A percentile compares a stretch with the other conserved stretches of the same genome.
Conservation (phyloP, 2,888 invertebrate genomes). For the Muscina levida region DNA sequence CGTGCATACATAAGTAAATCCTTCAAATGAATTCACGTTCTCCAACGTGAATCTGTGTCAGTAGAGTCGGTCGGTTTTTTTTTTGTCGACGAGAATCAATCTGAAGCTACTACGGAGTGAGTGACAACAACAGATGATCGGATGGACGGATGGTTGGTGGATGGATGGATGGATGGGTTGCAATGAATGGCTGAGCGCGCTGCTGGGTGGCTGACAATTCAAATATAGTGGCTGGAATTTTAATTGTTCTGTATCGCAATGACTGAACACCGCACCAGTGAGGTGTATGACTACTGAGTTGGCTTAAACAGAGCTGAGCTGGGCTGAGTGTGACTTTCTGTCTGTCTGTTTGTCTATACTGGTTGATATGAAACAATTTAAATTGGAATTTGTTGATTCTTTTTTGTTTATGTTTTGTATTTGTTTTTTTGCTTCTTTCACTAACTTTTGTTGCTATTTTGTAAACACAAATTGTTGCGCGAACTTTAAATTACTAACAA, state of each 20-base stretch:
- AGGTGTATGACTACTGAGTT: too few species aligned
- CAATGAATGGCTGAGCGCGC: background rate
- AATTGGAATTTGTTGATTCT: constrained; percentile 9
- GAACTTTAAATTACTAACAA: constrained; percentile 3
- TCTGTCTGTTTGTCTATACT: too few species aligned
- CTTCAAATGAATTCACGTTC: constrained; percentile 11
- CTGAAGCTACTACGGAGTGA: too few species aligned
- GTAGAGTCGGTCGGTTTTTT: background rate
- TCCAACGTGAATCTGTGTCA: constrained; percentile 18
- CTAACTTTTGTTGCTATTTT: constrained; percentile 3
- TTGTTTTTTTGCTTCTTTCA: background rate
- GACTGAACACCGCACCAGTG: background rate
- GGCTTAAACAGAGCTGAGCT: too few species aligned
- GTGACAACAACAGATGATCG: background rate
- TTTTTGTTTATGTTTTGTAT: constrained; percentile 11
- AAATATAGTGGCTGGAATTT: constrained; percentile 11
- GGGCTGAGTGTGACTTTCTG: too few species aligned
- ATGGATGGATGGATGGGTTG: background rate
- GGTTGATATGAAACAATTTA: constrained; percentile 19
- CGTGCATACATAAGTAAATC: constrained; percentile 9
- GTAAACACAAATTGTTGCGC: background rate
- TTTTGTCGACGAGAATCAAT: constrained; percentile 3
- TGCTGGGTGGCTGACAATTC: background rate
- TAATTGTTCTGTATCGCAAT: constrained; percentile 19
- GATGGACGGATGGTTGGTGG: background rate